Percentiles rank a stretch among this genome's conserved stretches.
phyloP scores from a whole-genome alignment of 2,113 vertebrate species.

The Genyomyrus donnyi region DNA sequence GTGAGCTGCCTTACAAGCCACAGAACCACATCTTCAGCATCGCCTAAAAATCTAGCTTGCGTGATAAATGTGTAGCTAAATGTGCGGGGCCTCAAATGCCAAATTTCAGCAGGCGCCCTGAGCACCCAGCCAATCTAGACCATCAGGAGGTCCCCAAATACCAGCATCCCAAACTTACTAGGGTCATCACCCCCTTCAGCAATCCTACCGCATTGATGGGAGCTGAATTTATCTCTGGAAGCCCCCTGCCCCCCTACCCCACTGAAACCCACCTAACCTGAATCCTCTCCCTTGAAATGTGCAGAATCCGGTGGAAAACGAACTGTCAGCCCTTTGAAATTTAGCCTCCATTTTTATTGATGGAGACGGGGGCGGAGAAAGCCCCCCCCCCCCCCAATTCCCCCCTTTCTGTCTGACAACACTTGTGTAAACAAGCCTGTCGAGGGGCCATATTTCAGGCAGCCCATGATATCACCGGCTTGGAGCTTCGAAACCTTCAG shows the following conservation, averaged over 20 bases:
- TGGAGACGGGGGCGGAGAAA: not conserved
- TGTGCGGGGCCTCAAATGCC: not conserved
- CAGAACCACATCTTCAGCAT: not conserved
- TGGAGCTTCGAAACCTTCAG: not conserved
- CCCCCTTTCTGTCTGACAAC: constrained; percentile 18
- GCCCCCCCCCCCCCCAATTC: not conserved
- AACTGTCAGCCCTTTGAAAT: constrained; percentile 12
- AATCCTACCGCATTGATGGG: not conserved
- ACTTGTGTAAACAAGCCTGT: constrained; percentile 24
- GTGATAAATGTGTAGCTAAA: not conserved
- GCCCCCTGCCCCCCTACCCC: not conserved
- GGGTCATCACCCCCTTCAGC: not conserved
- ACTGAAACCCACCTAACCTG: not conserved
- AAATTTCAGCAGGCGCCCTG: not conserved
- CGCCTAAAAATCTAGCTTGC: not conserved
- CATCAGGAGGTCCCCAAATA: not conserved
- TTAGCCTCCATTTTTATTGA: constrained; percentile 18
- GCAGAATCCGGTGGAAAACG: not conserved
- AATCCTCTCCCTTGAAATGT: not conserved
- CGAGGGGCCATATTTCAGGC: not conserved
- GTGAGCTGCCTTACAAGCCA: not conserved
- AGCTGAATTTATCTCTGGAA: not conserved
- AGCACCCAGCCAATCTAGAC: not conserved
- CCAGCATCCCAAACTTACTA: not conserved
- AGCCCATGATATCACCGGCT: not conserved